Evolutionary conservation across 64 coral and sea anemone genomes (phyloP).

Genomic region (Montipora capricornis): DNA sequence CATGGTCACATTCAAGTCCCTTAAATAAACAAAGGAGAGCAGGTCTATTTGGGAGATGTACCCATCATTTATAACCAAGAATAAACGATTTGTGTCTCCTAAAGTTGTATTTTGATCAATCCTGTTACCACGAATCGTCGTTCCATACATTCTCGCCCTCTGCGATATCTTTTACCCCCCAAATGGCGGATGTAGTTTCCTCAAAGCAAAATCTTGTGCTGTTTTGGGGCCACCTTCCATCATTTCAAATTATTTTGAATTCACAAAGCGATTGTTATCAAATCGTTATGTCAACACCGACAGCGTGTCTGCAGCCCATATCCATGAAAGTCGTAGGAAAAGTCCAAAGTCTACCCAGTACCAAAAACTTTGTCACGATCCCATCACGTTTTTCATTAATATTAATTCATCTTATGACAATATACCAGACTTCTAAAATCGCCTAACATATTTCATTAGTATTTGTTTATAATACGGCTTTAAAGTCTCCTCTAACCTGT

Average conservation of each 20-base stretch:
- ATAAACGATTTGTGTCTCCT: neutral
- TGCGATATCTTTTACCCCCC: neutral
- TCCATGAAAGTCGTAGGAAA: neutral
- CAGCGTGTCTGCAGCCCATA: neutral
- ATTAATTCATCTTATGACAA: neutral
- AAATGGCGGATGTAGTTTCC: neutral
- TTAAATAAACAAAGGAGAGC: neutral
- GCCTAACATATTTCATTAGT: conserved; percentile 1
- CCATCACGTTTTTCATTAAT: conserved; percentile 2
- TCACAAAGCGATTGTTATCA: conserved; percentile 15
- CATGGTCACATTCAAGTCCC: neutral
- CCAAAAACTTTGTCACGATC: neutral
- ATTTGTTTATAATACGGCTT: neutral
- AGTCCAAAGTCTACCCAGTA: neutral
- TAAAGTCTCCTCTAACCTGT: conserved; percentile 55
- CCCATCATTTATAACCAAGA: neutral
- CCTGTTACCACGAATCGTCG: neutral
- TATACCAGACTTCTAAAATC: neutral
- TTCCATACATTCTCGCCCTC: neutral
- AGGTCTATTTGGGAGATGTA: neutral
- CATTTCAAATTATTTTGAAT: neutral
- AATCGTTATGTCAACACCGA: conserved; percentile 7
- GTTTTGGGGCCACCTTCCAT: neutral
- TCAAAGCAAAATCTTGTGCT: neutral
- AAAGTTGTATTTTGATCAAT: neutral